A percentile compares a stretch with the other conserved stretches of the same genome.
phyloP scores from a whole-genome alignment of 2,113 vertebrate species.

The Actenoides lindsayi region DNA sequence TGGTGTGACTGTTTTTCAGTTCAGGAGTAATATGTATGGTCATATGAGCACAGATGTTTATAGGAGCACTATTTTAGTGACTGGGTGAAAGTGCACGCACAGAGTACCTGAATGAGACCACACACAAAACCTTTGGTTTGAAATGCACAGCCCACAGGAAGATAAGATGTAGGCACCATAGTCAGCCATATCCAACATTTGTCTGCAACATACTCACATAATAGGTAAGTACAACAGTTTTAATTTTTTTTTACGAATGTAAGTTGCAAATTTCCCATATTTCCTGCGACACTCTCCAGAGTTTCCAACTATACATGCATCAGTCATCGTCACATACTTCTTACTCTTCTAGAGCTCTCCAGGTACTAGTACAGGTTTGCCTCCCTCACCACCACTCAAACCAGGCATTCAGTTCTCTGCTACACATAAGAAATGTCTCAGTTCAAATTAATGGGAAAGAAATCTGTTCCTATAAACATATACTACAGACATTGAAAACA shows the following conservation, averaged over 20 bases:
- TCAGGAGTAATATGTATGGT: neutral
- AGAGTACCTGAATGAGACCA: neutral
- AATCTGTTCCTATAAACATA: neutral
- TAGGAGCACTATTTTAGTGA: neutral
- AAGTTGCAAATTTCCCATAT: accelerated
- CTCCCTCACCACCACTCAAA: neutral
- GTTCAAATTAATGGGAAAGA: neutral
- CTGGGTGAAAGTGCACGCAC: neutral
- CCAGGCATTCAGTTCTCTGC: neutral
- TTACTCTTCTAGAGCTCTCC: neutral
- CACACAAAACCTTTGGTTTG: neutral
- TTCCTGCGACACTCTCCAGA: too few species aligned
- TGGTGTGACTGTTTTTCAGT: neutral
- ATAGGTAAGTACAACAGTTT: neutral
- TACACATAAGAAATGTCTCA: neutral
- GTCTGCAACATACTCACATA: neutral
- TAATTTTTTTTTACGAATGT: neutral
- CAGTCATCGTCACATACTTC: neutral
- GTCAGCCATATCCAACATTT: neutral
- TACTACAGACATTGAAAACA: neutral
- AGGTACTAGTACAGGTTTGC: neutral
- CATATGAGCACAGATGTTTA: neutral
- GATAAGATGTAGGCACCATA: neutral
- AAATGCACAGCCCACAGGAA: neutral
- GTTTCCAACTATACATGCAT: accelerated